These are phyloP conservation scores for Syritta pipiens DNA, from an alignment of 2,888 invertebrate genomes.

Conservation along the genomic window DNA sequence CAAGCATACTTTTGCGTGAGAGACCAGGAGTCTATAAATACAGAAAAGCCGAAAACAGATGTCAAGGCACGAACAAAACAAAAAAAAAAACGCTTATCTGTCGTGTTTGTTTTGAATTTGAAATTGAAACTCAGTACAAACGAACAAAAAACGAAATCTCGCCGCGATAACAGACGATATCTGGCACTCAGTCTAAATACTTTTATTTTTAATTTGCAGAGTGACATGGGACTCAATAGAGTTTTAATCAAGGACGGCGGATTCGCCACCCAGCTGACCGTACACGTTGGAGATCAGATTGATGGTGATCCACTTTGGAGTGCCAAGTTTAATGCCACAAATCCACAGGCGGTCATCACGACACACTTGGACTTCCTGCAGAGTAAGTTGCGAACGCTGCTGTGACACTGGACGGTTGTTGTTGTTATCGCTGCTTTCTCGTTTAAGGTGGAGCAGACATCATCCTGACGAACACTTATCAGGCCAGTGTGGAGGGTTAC, in stretches of 20 bases:
- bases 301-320: constrained; percentile 95
- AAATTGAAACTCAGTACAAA: too few species aligned
- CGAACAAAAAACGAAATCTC: not conserved
- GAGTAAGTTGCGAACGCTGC: constrained; percentile 80
- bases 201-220: too few species aligned
- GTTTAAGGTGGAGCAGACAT: constrained; percentile 90
- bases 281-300: constrained; percentile 86
- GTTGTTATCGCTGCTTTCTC: constrained; percentile 17
- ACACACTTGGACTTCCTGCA: constrained; percentile 91
- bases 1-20: too few species aligned
- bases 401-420: not conserved
- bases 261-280: constrained; percentile 89
- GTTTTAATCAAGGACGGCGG: constrained; percentile 85
- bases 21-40: not conserved
- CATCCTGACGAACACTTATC: constrained; percentile 94
- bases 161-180: not conserved
- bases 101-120: not conserved
- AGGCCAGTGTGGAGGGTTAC: constrained; percentile 90
- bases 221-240: constrained; percentile 73
- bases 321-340: constrained; percentile 88
- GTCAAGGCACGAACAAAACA: constrained; percentile 29
- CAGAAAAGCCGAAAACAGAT: constrained; percentile 1
- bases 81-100: not conserved
- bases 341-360: constrained; percentile 88
- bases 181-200: too few species aligned